These are phyloP conservation scores for Aratinga solstitialis DNA, from an alignment of 2,797 vertebrate genomes.

Conservation along the genomic window DNA sequence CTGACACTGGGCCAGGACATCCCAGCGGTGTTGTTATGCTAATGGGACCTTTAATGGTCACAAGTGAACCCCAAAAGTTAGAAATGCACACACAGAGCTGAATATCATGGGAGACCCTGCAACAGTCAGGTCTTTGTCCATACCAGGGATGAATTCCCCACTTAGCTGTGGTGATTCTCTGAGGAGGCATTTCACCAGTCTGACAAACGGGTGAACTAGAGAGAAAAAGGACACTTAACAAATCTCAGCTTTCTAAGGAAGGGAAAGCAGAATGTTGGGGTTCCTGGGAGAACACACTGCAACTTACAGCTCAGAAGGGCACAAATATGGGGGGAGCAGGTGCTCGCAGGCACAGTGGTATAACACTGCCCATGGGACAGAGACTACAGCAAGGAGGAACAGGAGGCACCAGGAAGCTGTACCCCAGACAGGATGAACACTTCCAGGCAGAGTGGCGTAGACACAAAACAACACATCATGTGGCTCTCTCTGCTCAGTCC, in stretches of 20 bases:
- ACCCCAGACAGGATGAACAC: background rate
- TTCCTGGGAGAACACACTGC: background rate
- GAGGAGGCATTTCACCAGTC: background rate
- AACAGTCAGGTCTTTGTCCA: background rate
- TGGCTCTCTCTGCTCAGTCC: background rate
- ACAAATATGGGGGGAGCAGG: background rate
- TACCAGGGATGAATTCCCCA: background rate
- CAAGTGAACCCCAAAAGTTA: background rate
- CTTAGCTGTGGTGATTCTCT: background rate
- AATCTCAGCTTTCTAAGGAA: background rate
- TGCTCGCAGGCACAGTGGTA: background rate
- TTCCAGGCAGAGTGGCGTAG: background rate
- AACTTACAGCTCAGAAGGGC: background rate
- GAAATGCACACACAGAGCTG: background rate
- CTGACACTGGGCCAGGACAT: background rate
- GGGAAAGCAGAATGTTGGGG: background rate
- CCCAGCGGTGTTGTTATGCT: background rate
- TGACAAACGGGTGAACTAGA: background rate
- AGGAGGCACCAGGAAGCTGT: background rate
- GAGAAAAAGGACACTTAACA: background rate
- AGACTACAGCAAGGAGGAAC: background rate
- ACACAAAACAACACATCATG: background rate
- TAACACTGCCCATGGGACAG: background rate
- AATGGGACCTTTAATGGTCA: background rate
- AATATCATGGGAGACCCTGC: fast-evolving